phyloP scores from a whole-genome alignment of 2,797 vertebrate genomes.

The Typhlichthys eigenmanni region DNA sequence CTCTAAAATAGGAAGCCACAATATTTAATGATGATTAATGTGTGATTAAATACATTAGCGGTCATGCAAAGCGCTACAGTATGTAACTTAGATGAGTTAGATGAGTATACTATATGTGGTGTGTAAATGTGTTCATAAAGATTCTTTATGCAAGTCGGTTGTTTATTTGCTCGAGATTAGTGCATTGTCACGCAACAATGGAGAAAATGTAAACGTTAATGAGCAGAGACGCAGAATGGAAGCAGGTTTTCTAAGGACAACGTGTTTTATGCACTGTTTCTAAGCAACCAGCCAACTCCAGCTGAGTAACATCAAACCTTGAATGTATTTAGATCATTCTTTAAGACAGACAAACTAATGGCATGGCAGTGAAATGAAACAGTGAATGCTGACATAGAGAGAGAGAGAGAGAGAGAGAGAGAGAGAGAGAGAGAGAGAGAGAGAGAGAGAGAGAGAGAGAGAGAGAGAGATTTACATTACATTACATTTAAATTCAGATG shows the following conservation, averaged over 20 bases:
- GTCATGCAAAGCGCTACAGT: background rate
- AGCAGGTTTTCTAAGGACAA: background rate
- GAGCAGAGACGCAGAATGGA: background rate
- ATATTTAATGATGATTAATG: slow-evolving; percentile 8
- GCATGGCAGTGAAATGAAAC: background rate
- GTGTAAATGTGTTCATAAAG: slow-evolving; percentile 1
- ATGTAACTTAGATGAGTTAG: background rate
- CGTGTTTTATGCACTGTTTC: slow-evolving; percentile 4
- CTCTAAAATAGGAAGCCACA: background rate
- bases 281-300: slow-evolving; percentile 6
- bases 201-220: background rate
- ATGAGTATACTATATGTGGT: background rate
- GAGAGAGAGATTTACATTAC: background rate
- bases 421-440: slow-evolving; percentile 7
- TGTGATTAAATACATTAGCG: background rate
- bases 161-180: background rate
- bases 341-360: background rate
- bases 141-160: background rate
- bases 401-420: background rate
- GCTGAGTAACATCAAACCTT: background rate
- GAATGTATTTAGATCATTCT: background rate
- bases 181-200: background rate
- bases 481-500: slow-evolving; percentile 30
- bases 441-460: background rate
- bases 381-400: background rate